Conservation (phyloP, 2,797 vertebrate species). For the Graptemys geographica region DNA sequence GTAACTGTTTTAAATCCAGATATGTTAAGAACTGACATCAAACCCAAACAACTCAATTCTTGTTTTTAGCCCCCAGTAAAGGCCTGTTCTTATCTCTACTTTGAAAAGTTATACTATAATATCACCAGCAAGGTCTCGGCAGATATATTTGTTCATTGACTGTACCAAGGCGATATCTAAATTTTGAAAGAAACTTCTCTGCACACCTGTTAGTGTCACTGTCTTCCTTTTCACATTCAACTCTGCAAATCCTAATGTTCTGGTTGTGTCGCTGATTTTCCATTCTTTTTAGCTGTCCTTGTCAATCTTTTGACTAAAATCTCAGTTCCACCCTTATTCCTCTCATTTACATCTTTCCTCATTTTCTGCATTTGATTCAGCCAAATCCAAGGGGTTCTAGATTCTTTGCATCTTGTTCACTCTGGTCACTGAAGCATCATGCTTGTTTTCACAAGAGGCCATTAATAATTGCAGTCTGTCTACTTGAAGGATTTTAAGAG, state of each 20-base stretch:
- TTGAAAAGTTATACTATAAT: neutral
- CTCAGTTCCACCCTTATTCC: neutral
- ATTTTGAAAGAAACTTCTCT: no score
- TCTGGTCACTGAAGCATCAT: neutral
- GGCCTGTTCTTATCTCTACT: neutral
- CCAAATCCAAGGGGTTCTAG: neutral
- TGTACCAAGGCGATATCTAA: neutral
- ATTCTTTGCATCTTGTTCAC: neutral
- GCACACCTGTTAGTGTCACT: no score
- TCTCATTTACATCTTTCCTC: neutral
- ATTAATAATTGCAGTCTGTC: neutral
- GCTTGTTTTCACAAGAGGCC: neutral
- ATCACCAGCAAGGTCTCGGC: neutral
- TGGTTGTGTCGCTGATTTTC: neutral
- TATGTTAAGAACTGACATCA: neutral
- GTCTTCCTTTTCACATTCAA: no score
- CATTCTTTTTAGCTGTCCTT: neutral
- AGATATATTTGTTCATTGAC: neutral
- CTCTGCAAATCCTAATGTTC: neutral
- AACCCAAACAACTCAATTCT: neutral
- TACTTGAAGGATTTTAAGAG: neutral
- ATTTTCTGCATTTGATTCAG: neutral
- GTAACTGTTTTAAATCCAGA: neutral
- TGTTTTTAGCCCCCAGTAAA: neutral
- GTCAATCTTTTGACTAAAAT: neutral